Base-by-base conservation (phyloP, 2,797 vertebrate genomes). In the Pseudochirops corinnae region DNA sequence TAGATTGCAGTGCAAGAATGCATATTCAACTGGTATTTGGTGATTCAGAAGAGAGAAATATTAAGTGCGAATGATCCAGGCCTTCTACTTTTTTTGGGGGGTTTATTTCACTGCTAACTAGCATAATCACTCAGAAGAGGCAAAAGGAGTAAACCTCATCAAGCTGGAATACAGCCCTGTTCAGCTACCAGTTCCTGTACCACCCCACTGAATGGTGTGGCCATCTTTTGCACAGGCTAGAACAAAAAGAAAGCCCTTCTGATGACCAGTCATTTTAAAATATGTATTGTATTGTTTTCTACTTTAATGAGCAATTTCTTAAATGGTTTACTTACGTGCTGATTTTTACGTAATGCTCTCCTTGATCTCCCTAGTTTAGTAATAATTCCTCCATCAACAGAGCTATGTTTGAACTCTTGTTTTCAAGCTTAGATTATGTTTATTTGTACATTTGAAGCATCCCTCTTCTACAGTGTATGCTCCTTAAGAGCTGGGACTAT, bases 21-120 rank as follows among this genome's bases (percentile, higher is more conserved):
- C 13, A 52, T 24, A 93, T 33, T 55, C 82, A 92, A 92, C 11
- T 39, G 3, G 46, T 31, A 93, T 29, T 55, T 82, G 52, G 56
- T 91, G 58, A 94, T n/a, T 92, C 3, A 53, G 24, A 0, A 50
- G 74, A 87, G 39, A 50, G 82, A 26, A 96, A 7, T 26, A 46
- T 91, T 24, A 94, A 90, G 55, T 90, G 29, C 92, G 46, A 16
- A 6, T 96, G 60, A 90, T 87, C 13, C 92, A 93, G 95, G 50
- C 26, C 56, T 28, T 96, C 46, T 55, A 82, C 10, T 95, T 93
- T 46, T 94, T 3, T 92, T 96, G 46, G 46, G 46, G 56, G 62
- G 67, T 21, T 92, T 93, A 67, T 95, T 92, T 95, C 91, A 93
- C 53, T 93, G 6, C 95, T 94, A 95, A 87, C n/a, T 46, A 39